Base-by-base conservation (phyloP, 2,113 vertebrate species). In the Calonectris borealis region DNA sequence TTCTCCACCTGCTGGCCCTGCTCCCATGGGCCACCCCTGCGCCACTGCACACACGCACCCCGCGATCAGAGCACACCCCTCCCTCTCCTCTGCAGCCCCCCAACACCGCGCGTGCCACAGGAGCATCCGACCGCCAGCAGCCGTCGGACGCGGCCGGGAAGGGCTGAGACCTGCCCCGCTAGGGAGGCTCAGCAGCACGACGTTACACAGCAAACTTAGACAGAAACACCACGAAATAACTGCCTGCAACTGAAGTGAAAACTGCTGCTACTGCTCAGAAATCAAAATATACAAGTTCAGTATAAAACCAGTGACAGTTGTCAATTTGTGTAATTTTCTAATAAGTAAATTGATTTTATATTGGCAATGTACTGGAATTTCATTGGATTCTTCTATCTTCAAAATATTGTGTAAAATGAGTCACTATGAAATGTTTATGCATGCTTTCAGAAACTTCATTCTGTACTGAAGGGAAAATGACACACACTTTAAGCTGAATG, bases 71-170 rank as follows among this genome's bases (percentile, higher is more conserved):
- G 58, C 55, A 36, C 17, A 14, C 12, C 6, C 5, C 10, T 51
- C 40, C 66, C 38, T 38, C 51, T 14, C 32, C 27, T 49, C 46
- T 9, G 10, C 44, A 46, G 44, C 34, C 13, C 24, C 13, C 10
- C n/a, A 13, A 3, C 29, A 8, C 21, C 6, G 12, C 7, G 4
- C 2, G 2, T 22, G 12, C 10, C 34, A 83, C 34, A 38, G 61
- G 20, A 68, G 34, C 66, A 76, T 52, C 26, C 4, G 0, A 42
- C 36, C 55, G 48, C 32, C 58, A 79, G 71, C 46, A 75, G 55
- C 55, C 17, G 2, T 3, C 0, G 0, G 54, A 40, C 6, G 7
- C 0, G 0, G 60, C 31, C 0, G 3, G 44, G 49, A 78, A 88
- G 38, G 75, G 44, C 65, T 32, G 24, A 73, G 44, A 85, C 21